phyloP scores from a whole-genome alignment of 2,888 invertebrate genomes.

The Eupeodes latifasciatus region DNA sequence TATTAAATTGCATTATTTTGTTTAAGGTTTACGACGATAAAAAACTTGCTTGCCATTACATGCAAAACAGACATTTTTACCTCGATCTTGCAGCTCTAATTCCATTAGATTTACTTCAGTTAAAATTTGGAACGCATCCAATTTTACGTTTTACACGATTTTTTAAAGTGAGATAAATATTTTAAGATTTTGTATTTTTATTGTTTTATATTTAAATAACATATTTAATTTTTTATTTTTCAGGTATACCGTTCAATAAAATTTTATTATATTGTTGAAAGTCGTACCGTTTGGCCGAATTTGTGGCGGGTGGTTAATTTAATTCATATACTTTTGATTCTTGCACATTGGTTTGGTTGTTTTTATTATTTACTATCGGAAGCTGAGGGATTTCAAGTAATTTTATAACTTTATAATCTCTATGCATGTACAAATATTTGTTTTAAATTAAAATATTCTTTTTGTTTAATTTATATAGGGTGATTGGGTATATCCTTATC shows the following conservation, averaged over 20 bases:
- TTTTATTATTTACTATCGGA: constrained; percentile 98
- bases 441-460: not conserved
- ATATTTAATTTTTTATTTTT: constrained; percentile 39
- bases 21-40: constrained; percentile 92
- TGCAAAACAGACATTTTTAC: constrained; percentile 92
- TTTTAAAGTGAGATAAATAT: constrained; percentile 87
- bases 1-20: not conserved
- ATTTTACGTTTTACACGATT: constrained; percentile 95
- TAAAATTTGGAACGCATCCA: constrained; percentile 92
- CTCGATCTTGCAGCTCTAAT: constrained; percentile 92
- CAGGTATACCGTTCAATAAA: constrained; percentile 95
- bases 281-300: constrained; percentile 97
- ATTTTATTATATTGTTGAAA: constrained; percentile 98
- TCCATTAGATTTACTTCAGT: constrained; percentile 94
- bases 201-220: not conserved
- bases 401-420: not conserved
- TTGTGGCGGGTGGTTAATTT: constrained; percentile 97
- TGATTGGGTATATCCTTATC: constrained; percentile 95
- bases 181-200: not conserved
- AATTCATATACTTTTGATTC: constrained; percentile 96
- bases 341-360: constrained; percentile 99
- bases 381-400: constrained; percentile 92
- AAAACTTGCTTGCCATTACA: constrained; percentile 95
- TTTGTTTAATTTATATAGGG: constrained; percentile 85
- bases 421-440: not conserved